Base-by-base conservation (phyloP, 35 echinoderm and acorn worm species). In the Holothuria glaberrima region DNA sequence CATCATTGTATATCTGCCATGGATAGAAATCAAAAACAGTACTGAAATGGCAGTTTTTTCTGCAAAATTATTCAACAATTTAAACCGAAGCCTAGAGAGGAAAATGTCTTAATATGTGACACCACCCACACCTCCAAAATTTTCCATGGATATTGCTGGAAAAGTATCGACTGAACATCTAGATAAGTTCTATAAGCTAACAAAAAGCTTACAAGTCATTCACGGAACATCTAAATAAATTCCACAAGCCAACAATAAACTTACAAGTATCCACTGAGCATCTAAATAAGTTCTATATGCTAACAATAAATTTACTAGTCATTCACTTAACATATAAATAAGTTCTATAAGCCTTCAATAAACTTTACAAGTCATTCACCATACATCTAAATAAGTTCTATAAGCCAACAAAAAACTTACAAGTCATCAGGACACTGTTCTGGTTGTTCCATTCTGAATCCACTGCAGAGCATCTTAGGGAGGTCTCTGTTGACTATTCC, bases 391-490 rank as follows among this genome's bases (percentile, higher is more conserved):
- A 46, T 22, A 35, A 89, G 22, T n/a, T 35, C 29, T 48, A 4
- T 71, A 17, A 6, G 68, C 44, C 4, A 46, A 17, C 82, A 64
- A 61, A 61, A 34, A 34, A 88, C 96, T 94, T 86, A 98, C 96
- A 94, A 73, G 30, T 95, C 87, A 60, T 92, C 90, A 14, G 96
- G 94, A 75, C 96, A 98, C 81, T 94, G 91, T 7, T 98, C 96
- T 58, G 96, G 96, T 88, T 68, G 90, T 38, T 95, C 87, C 90
- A 98, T 94, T 31, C 96, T 86, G 68, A 93, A 94, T n/a, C 96
- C 96, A 90, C 83, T 65, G 27, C 94, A 92, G 36, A 98, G 85
- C 60, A 98, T 78, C 57, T 87, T 89, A 6, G 90, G 85, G 21
- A 98, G 83, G 36, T 94, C 93, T 58, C 91, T 89, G 48, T 98